Evolutionary conservation across 2,113 vertebrate species (phyloP), one percentile per base, ranked within the genome.

Genomic region (Hippocampus mohnikei): DNA sequence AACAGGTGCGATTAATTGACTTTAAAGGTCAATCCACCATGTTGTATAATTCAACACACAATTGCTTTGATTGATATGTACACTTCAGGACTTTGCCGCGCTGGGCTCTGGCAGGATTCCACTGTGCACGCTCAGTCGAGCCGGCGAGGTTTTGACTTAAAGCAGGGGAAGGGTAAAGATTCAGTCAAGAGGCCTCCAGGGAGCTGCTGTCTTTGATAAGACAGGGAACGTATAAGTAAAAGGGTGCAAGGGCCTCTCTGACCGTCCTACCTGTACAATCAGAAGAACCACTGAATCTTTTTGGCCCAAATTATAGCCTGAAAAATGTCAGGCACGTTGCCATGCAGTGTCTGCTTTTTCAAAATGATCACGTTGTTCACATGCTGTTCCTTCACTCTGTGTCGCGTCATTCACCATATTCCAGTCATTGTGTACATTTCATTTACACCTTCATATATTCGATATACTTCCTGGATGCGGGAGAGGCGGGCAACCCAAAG

Each of bases 31-130:
- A 92, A 83, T 86, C 73, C 88, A 77, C 85, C 87, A 81, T 80
- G 84, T 88, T 88, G 85, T 90, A 90, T 91, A 91, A 92, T 92
- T 92, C 85, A 90, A 80, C 86, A 73, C 83, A 89, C 90, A 90
- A 90, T 86, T 83, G 85, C 86, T 75, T 87, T 90, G 90, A 91
- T 87, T 84, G 90, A 89, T 90, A 86, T 56, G 81, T 70, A 48
- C 82, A 85, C 83, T 89, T 89, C 70, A 80, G 84, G 85, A 87
- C 85, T 84, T 84, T 88, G 80, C 80, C 75, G 73, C 62, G 73
- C 71, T 68, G 16, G 0, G 69, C 79, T 84, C 66, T 71, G 2
- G 15, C 85, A 70, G 80, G 64, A 79, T 79, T 88, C 79, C 76
- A 70, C 67, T 63, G 65, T 60, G 77, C 41, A 48, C 41, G 33